These are phyloP conservation scores for Zygothrica quintamaculata DNA, from an alignment of 2,888 invertebrate species.

Conservation along the genomic window DNA sequence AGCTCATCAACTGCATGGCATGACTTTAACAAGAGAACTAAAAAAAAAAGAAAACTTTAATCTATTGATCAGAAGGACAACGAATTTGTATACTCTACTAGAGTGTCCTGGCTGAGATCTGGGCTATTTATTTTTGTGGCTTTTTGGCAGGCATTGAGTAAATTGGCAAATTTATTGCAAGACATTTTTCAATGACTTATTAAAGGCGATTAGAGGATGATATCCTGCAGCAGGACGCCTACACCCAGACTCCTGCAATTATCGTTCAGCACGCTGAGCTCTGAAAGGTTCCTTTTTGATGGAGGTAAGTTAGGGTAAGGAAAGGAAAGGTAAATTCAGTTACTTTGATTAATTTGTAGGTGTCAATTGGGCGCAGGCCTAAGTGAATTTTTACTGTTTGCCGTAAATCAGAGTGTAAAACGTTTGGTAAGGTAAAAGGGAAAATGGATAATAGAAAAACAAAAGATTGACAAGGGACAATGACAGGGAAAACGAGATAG, in stretches of 20 bases:
- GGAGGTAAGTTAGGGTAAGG: constrained; percentile 25
- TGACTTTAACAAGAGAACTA: no score
- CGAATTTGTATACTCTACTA: no score
- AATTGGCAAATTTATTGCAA: constrained; percentile 27
- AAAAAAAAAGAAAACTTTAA: no score
- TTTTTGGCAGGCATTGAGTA: no score
- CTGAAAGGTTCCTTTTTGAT: constrained; percentile 22
- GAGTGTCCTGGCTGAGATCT: no score
- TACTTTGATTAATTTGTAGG: constrained; percentile 68
- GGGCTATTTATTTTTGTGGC: constrained; percentile 1
- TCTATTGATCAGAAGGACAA: no score
- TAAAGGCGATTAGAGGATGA: constrained; percentile 59
- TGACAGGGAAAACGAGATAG: no score
- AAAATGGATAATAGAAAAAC: constrained; percentile 26
- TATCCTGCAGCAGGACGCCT: constrained; percentile 8
- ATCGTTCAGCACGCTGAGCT: background rate
- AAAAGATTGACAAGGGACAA: constrained; percentile 1
- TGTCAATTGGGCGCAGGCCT: constrained; percentile 57
- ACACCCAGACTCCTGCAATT: constrained; percentile 21
- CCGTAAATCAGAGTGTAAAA: constrained; percentile 51
- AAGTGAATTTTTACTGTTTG: constrained; percentile 72
- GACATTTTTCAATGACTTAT: constrained; percentile 65
- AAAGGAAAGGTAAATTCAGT: background rate
- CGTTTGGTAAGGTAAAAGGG: constrained; percentile 12
- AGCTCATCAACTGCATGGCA: no score